Evolutionary conservation across 2,113 vertebrate species (phyloP).

Genomic region (Macquaria australasica): DNA sequence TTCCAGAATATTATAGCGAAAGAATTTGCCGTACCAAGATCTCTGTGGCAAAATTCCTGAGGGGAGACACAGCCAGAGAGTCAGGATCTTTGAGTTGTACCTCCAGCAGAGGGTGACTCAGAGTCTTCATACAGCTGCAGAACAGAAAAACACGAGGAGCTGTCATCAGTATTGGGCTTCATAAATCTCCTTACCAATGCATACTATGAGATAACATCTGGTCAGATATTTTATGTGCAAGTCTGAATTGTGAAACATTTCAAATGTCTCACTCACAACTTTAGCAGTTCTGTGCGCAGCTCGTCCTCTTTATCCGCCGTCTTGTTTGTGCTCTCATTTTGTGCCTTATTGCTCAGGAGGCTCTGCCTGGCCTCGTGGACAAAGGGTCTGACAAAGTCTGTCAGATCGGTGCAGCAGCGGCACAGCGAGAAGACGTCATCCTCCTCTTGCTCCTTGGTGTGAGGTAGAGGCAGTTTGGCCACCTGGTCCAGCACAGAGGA

Average conservation of each 20-base stretch:
- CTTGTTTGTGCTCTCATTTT: background rate
- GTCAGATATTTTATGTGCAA: background rate
- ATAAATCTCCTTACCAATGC: background rate
- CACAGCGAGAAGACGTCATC: constrained; percentile 90
- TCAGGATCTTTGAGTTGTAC: constrained; percentile 88
- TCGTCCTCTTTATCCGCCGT: constrained; percentile 76
- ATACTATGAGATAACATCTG: background rate
- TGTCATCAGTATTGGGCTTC: background rate
- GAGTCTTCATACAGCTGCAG: constrained; percentile 92
- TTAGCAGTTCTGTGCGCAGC: constrained; percentile 91
- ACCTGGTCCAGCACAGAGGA: constrained; percentile 92
- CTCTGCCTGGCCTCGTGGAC: constrained; percentile 85
- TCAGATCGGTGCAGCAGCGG: constrained; percentile 88
- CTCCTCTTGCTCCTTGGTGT: constrained; percentile 89
- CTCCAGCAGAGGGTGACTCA: constrained; percentile 89
- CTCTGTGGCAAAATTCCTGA: constrained; percentile 89
- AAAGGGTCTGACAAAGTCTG: constrained; percentile 90
- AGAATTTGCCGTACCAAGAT: constrained; percentile 86
- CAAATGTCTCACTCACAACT: constrained; percentile 88
- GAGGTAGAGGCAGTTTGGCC: constrained; percentile 90
- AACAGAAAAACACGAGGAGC: constrained; percentile 3
- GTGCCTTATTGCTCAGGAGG: constrained; percentile 45
- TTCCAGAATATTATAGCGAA: background rate
- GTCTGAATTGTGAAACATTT: background rate
- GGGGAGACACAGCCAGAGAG: constrained; percentile 85